phyloP scores from a whole-genome alignment of 2,113 vertebrate genomes.

The Microcebus griseorufus region DNA sequence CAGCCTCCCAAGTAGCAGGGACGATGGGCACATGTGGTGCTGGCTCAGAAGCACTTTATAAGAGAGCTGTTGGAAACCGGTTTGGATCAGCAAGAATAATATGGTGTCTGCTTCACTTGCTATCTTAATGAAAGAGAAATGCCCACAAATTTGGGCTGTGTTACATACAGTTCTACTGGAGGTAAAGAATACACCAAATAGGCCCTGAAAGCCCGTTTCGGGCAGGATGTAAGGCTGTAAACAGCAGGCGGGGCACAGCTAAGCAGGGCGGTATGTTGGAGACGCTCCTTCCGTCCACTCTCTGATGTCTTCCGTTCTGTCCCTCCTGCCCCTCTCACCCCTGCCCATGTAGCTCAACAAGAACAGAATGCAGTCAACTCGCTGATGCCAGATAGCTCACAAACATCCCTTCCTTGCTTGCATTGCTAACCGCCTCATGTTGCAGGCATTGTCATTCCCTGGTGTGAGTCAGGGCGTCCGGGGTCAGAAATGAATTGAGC shows the following conservation, averaged over 20 bases:
- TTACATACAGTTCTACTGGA: neutral
- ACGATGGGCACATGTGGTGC: neutral
- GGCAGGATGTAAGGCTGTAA: neutral
- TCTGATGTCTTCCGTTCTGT: neutral
- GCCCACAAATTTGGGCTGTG: neutral
- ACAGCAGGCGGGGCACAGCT: neutral
- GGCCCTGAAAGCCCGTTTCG: neutral
- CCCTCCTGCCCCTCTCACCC: fast-evolving
- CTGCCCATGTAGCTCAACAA: neutral
- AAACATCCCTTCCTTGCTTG: neutral
- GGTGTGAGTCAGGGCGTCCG: neutral
- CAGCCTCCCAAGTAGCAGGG: neutral
- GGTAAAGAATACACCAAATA: neutral
- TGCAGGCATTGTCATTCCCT: neutral
- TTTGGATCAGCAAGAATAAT: neutral
- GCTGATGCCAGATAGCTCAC: neutral
- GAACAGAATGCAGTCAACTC: neutral
- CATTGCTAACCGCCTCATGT: neutral
- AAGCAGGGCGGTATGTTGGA: neutral
- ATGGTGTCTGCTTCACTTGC: neutral
- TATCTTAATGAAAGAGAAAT: neutral
- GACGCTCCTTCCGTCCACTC: neutral
- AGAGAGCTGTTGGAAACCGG: neutral
- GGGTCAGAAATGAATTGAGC: neutral
- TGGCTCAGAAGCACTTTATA: neutral